Percentiles rank a stretch among this genome's conserved stretches.
Conservation (phyloP, 2,888 invertebrate species). For the Yponomeuta sedellus region DNA sequence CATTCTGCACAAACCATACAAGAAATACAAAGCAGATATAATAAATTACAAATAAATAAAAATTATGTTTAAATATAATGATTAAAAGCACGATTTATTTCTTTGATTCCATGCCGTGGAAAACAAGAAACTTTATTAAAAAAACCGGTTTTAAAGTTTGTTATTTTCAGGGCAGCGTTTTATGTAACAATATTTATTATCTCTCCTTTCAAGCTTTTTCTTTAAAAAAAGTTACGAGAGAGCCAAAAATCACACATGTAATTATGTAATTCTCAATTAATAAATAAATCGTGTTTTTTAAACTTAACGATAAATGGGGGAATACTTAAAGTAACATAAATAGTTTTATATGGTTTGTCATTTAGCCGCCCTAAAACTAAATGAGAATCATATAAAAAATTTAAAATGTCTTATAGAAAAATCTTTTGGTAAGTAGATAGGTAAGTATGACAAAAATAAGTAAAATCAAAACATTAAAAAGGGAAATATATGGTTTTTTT, state of each 20-base stretch:
- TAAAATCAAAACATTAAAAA: neutral
- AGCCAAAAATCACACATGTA: constrained; percentile 13
- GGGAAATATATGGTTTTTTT: neutral
- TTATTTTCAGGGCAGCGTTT: constrained; percentile 2
- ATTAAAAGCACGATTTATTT: constrained; percentile 32
- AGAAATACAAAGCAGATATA: constrained; percentile 53
- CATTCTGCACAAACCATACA: constrained; percentile 69
- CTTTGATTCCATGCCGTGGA: neutral
- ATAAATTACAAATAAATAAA: constrained; percentile 28
- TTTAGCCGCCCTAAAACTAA: constrained; percentile 76
- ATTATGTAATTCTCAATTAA: constrained; percentile 17
- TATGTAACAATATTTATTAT: neutral
- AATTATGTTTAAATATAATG: constrained; percentile 36
- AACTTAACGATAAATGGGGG: constrained; percentile 52
- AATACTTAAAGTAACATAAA: constrained; percentile 54
- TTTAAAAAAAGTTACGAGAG: constrained; percentile 1
- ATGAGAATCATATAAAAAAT: constrained; percentile 66
- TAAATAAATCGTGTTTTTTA: constrained; percentile 36
- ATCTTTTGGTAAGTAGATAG: constrained; percentile 13
- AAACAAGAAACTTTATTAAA: neutral
- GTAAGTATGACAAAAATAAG: constrained; percentile 5
- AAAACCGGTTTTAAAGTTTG: neutral
- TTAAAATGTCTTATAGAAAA: constrained; percentile 17
- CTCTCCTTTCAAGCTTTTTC: constrained; percentile 4
- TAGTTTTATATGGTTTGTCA: constrained; percentile 71